Conservation (phyloP, 2,797 vertebrate species). For the Urophycis tenuis region DNA sequence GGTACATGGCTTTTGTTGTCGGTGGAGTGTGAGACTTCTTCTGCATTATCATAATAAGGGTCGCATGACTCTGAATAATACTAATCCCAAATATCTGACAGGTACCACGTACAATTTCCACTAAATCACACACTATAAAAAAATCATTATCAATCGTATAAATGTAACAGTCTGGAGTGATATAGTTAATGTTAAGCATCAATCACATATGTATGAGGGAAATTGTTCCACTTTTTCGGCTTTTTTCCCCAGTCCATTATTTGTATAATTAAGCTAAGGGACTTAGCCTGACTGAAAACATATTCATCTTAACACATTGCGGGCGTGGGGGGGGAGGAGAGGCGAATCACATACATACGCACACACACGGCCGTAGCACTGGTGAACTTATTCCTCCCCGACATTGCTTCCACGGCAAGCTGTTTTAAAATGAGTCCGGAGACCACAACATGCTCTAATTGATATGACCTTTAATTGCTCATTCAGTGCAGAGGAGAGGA, state of each 20-base stretch:
- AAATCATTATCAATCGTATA: neutral
- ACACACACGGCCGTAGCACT: constrained; percentile 46
- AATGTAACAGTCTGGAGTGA: neutral
- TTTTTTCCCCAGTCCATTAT: neutral
- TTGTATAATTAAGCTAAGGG: constrained; percentile 18
- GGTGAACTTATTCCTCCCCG: constrained; percentile 59
- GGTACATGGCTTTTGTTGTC: neutral
- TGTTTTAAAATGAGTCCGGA: constrained; percentile 74
- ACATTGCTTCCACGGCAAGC: constrained; percentile 66
- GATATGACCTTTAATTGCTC: constrained; percentile 82
- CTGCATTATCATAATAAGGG: constrained; percentile 1
- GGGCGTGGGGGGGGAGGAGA: neutral
- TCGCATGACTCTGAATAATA: neutral
- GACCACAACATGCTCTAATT: constrained; percentile 78
- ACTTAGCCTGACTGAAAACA: constrained; percentile 18
- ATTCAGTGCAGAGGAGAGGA: constrained; percentile 69
- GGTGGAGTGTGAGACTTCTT: neutral
- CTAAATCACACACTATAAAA: constrained; percentile 1
- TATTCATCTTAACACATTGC: constrained; percentile 32
- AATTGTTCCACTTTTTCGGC: neutral
- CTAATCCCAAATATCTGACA: constrained; percentile 8
- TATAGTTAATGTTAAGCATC: neutral
- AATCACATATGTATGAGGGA: neutral
- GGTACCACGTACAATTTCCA: neutral
- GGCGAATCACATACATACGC: constrained; percentile 12